Evolutionary conservation across 2,888 invertebrate species (phyloP), one percentile per base, ranked within the genome.

Genomic region (Plagodis dolabraria): DNA sequence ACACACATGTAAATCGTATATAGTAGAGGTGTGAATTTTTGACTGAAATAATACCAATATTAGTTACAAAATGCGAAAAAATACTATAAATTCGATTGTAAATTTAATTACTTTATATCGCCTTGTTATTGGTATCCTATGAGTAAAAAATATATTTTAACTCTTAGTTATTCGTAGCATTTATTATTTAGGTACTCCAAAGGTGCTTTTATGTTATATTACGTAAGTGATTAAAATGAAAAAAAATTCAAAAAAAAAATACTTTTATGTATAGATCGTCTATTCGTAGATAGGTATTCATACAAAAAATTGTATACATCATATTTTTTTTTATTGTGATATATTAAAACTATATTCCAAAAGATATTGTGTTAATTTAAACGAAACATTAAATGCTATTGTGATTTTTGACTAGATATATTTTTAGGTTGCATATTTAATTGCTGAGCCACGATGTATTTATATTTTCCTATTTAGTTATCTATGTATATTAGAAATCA

Each of bases 161-260:
- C 79, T 77, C 79, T 83, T 77, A 75, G 70, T 76, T 74, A 64
- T 75, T 74, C 67, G 75, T 73, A 71, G 82, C 79, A 82, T 83
- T 83, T 82, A 76, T 79, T 71, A 71, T 73, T 69, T 72, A 69
- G 70, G 63, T 72, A 65, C 68, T 60, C 59, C 63, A 72, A 68
- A 76, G 78, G 80, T 83, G 81, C 78, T 82, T 80, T 75, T 77
- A 73, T 70, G 68, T 43, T 54, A 48, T n/a, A 44, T 42, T 49
- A 58, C 35, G 9, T 44, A 60, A 60, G 46, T 55, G 55, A 57
- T 54, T 12, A 12, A 43, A 43, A 43, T 40, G 10, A 43, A 11
- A 12, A 52, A 62, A 66, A 66, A 67, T 33, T 11, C 49, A 9
- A 57, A 64, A 63, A 68, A 68, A 58, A 63, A n/a, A n/a, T n/a